phyloP scores from a whole-genome alignment of 2,888 invertebrate species.

The Latheticus oryzae region DNA sequence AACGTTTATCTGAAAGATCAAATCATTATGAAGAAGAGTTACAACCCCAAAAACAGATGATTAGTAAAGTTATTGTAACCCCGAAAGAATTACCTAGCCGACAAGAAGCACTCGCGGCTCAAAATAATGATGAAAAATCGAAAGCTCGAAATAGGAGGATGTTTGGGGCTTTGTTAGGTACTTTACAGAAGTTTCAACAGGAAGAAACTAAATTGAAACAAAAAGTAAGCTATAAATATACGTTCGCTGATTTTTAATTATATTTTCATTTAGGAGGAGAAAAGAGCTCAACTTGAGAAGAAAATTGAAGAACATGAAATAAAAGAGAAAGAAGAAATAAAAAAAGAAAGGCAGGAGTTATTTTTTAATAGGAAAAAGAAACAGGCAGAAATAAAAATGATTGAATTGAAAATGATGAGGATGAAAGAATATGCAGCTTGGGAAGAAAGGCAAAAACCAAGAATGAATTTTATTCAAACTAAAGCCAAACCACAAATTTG shows the following conservation, averaged over 20 bases:
- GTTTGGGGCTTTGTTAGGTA: conserved; percentile 95
- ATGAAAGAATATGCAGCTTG: conserved; percentile 90
- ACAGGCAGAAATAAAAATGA: conserved; percentile 86
- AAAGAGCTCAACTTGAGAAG: conserved; percentile 87
- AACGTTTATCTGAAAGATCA: conserved; percentile 64
- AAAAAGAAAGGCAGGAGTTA: conserved; percentile 84
- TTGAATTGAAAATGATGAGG: conserved; percentile 91
- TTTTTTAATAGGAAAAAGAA: conserved; percentile 88
- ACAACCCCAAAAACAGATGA: conserved; percentile 70
- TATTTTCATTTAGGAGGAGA: conserved; percentile 75
- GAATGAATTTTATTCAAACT: conserved; percentile 88
- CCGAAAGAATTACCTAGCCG: conserved; percentile 86
- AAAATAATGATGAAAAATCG: conserved; percentile 83
- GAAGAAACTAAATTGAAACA: conserved; percentile 92
- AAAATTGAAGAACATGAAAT: conserved; percentile 93
- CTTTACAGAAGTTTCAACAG: conserved; percentile 93
- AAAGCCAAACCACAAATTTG: conserved; percentile 88
- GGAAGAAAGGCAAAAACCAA: conserved; percentile 82
- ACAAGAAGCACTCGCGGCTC: conserved; percentile 83
- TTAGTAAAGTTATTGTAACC: conserved; percentile 83
- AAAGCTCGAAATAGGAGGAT: conserved; percentile 90
- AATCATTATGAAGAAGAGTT: conserved; percentile 68
- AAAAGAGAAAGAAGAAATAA: conserved; percentile 86
- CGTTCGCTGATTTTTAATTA: conserved; percentile 2
- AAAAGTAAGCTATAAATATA: conserved; percentile 69